Percentiles rank a stretch among this genome's conserved stretches.
Evolutionary conservation across 2,113 vertebrate species (phyloP).

Genomic region (Cyprinodon tularosa): DNA sequence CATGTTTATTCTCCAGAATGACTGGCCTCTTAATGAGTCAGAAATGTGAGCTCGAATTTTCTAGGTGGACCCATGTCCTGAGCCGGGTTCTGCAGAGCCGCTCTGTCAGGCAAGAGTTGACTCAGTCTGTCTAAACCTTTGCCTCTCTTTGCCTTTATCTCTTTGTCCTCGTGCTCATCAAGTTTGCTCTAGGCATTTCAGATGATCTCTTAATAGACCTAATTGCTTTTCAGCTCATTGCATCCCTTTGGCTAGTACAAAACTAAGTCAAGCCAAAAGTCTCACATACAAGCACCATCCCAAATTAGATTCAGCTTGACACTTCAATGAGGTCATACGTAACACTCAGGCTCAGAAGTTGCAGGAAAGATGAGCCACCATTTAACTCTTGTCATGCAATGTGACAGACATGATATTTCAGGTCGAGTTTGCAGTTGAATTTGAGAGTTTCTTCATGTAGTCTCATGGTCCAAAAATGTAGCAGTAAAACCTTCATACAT

Average conservation of each 20-base stretch:
- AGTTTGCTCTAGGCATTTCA: slow-evolving; percentile 47
- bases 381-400: slow-evolving; percentile 6
- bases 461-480: slow-evolving; percentile 6
- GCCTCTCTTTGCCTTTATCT: slow-evolving; percentile 31
- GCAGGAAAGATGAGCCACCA: slow-evolving; percentile 40
- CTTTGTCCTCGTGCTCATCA: slow-evolving; percentile 22
- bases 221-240: slow-evolving; percentile 72
- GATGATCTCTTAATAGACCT: slow-evolving; percentile 72
- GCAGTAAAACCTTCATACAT: not conserved
- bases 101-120: slow-evolving; percentile 48
- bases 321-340: slow-evolving; percentile 64
- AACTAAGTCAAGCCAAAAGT: slow-evolving; percentile 63
- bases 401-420: slow-evolving; percentile 14
- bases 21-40: slow-evolving; percentile 4
- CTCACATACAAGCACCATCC: slow-evolving; percentile 31
- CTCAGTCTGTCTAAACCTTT: slow-evolving; percentile 53
- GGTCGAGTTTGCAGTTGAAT: slow-evolving; percentile 32
- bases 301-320: slow-evolving; percentile 47
- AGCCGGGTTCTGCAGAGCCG: slow-evolving; percentile 34
- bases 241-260: slow-evolving; percentile 49
- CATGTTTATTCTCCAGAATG: slow-evolving; percentile 16
- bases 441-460: slow-evolving; percentile 12
- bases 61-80: slow-evolving; percentile 36
- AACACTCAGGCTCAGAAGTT: slow-evolving; percentile 59
- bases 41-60: slow-evolving; percentile 5